Percentiles rank a stretch among this genome's conserved stretches.
phyloP scores from a whole-genome alignment of 2,113 vertebrate genomes.

The Cynopterus brachyotis region DNA sequence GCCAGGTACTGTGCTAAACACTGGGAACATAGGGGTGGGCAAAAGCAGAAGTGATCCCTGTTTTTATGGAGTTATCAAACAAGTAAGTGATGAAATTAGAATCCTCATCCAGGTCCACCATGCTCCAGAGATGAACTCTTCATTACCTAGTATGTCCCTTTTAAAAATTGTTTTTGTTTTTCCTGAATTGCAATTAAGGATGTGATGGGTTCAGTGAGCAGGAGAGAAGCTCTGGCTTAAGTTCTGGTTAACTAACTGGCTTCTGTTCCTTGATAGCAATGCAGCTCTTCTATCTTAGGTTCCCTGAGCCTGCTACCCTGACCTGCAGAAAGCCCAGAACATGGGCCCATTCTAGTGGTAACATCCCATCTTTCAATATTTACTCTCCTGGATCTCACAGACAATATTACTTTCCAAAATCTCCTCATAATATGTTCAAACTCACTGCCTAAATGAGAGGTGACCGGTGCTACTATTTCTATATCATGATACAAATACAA shows the following conservation, averaged over 20 bases:
- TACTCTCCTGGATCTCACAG: neutral
- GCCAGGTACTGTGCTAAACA: neutral
- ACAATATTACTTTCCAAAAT: neutral
- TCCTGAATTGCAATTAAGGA: neutral
- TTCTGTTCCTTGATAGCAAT: neutral
- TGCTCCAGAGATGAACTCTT: neutral
- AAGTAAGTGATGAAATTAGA: neutral
- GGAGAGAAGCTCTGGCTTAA: neutral
- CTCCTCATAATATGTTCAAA: neutral
- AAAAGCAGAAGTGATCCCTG: neutral
- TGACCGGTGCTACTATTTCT: neutral
- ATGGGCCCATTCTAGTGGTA: fast-evolving
- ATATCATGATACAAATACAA: neutral
- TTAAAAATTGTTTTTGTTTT: neutral
- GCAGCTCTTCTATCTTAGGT: neutral
- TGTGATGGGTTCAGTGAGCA: neutral
- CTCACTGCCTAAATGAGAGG: neutral
- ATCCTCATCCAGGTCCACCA: too few relatives aligned
- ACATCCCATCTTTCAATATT: neutral
- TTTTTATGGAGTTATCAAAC: neutral
- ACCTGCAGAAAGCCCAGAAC: neutral
- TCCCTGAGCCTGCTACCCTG: neutral
- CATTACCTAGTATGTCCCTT: neutral
- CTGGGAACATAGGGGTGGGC: neutral
- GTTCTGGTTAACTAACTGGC: neutral